Base-by-base conservation (phyloP, 1,140 invertebrate genomes). In the Probaryconus sp. region DNA sequence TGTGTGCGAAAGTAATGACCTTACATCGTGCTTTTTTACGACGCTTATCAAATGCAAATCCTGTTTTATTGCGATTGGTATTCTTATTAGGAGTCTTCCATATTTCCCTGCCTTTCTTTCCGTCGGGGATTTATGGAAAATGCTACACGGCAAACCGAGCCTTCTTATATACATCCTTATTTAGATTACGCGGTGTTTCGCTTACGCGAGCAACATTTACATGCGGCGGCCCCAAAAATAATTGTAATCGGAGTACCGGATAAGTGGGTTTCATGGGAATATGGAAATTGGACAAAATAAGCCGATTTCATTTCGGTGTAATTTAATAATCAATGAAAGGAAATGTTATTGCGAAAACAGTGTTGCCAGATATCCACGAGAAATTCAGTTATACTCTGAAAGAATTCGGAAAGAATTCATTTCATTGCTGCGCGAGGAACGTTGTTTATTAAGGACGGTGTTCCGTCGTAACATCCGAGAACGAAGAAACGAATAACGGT, bases 21-120 rank as follows among this genome's bases (percentile, higher is more conserved):
- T 81, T 81, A 79, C 75, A 64, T 75, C 64, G 81, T 67, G 69
- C 70, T 81, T 85, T 85, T 86, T 83, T 79, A 79, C 69, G 76
- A 79, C 78, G 73, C 79, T 86, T 85, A 85, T 85, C 82, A 82
- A 81, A 82, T 83, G 83, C 79, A 87, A 87, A 85, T 82, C 82
- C 83, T 85, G 79, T 79, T 87, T 86, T 85, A 87, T 82, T 83
- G 80, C 83, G 76, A 85, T 85, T 86, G 82, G 78, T 71, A 85
- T 87, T 86, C 82, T 85, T 85, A 85, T 85, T 87, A 85, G 77
- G 61, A 64, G 11, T 48, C 63, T 53, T 67, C 60, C 67, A 56
- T 51, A 68, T 68, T 71, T 76, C 48, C 56, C 58, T 20, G 50
- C 26, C 63, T 55, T 70, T 65, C 58, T 60, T 58, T 64, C n/a